Conservation (phyloP, 2,797 vertebrate genomes). For the Characodon lateralis region DNA sequence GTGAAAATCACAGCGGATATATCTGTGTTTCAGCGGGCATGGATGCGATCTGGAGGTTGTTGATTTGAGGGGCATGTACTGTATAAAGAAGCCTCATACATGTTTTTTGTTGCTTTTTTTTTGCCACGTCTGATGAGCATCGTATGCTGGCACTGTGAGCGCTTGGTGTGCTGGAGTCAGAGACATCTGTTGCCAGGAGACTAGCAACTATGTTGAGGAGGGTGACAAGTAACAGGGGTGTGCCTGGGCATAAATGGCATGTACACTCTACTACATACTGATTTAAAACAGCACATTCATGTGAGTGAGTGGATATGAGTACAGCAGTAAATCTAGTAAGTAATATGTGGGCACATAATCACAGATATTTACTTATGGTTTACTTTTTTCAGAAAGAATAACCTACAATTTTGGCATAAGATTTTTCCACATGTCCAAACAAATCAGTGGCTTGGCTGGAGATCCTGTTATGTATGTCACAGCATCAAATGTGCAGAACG, state of each 20-base stretch:
- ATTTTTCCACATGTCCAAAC: not conserved
- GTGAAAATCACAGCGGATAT: not conserved
- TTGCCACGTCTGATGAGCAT: slow-evolving; percentile 22
- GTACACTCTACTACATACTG: not conserved
- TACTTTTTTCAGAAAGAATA: slow-evolving; percentile 7
- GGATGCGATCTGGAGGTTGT: not conserved
- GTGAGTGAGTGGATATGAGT: not conserved
- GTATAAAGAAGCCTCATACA: not conserved
- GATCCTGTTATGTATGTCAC: not conserved
- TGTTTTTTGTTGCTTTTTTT: not conserved
- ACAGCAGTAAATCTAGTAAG: not conserved
- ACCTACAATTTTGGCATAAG: not conserved
- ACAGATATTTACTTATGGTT: slow-evolving; percentile 7
- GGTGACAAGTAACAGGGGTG: slow-evolving; percentile 41
- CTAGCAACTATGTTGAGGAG: slow-evolving; percentile 43
- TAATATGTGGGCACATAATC: not conserved
- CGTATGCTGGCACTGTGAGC: slow-evolving; percentile 36
- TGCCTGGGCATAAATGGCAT: slow-evolving; percentile 4
- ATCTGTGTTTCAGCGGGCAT: not conserved
- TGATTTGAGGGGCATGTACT: not conserved
- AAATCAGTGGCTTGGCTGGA: not conserved
- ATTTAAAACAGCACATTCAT: not conserved
- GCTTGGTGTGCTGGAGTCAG: slow-evolving; percentile 33
- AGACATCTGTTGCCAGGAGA: slow-evolving; percentile 69
- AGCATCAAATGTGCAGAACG: not conserved